These are phyloP conservation scores for Otocyon megalotis DNA, from an alignment of 2,113 vertebrate genomes.

Conservation along the genomic window DNA sequence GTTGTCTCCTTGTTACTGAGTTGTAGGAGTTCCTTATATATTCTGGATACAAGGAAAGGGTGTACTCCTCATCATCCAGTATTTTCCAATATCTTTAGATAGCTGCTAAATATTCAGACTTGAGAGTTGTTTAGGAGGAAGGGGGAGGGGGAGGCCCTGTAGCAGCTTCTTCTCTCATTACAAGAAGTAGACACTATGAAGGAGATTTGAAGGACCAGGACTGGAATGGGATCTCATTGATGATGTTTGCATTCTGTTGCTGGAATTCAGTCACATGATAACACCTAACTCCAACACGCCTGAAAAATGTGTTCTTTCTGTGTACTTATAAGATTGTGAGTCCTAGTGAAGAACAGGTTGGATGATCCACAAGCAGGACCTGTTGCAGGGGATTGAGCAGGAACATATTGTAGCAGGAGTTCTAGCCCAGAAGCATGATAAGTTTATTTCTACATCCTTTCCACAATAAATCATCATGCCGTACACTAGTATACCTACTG, in stretches of 20 bases:
- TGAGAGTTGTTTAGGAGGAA: neutral
- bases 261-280: neutral
- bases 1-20: too few species aligned
- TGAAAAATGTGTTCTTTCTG: neutral
- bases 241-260: neutral
- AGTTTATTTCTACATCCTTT: neutral
- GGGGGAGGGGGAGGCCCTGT: neutral
- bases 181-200: neutral
- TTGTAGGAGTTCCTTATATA: neutral
- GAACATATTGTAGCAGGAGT: neutral
- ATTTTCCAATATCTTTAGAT: neutral
- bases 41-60: neutral
- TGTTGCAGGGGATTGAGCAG: neutral
- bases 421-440: neutral
- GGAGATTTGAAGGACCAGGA: neutral
- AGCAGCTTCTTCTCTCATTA: neutral
- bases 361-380: neutral
- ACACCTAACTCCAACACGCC: neutral
- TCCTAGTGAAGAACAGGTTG: neutral
- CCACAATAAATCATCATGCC: neutral
- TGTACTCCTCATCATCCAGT: neutral
- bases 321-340: neutral
- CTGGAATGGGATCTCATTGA: neutral
- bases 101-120: neutral
- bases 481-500: too few species aligned